A percentile compares a stretch with the other conserved stretches of the same genome.
Conservation (phyloP, 1,140 invertebrate genomes). For the Coenobita brevimanus region DNA sequence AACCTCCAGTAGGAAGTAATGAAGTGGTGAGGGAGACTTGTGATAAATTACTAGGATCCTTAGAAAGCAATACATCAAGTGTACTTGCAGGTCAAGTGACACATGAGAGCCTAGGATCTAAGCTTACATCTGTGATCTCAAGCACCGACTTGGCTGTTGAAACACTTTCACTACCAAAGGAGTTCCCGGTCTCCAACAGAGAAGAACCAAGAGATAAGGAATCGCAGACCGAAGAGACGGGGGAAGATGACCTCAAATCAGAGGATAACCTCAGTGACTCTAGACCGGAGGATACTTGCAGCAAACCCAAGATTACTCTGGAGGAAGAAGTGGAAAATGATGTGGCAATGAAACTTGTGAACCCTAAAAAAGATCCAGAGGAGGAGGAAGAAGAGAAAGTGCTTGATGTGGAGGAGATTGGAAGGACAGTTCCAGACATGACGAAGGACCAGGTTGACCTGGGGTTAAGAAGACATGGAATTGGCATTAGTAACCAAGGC, state of each 20-base stretch:
- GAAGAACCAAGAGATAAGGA: conserved; percentile 40
- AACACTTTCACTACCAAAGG: conserved; percentile 10
- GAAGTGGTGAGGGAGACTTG: too few species aligned
- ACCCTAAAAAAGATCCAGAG: not conserved
- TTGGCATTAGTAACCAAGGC: conserved; percentile 31
- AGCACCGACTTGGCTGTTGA: not conserved
- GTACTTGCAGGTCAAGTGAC: too few species aligned
- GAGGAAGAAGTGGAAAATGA: conserved; percentile 18
- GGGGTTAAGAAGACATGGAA: conserved; percentile 46
- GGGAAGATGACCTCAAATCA: conserved; percentile 18
- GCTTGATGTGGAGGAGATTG: not conserved
- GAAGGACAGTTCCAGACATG: not conserved
- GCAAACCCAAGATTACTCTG: not conserved
- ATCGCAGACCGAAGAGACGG: conserved; percentile 55
- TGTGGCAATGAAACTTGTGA: conserved; percentile 11
- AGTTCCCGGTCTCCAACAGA: conserved; percentile 13
- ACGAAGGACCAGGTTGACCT: conserved; percentile 54
- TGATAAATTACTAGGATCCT: too few species aligned
- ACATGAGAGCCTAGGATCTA: not conserved
- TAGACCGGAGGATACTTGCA: not conserved
- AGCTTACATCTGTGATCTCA: not conserved
- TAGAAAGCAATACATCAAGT: too few species aligned
- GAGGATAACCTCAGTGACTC: not conserved
- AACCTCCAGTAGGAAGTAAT: too few species aligned
- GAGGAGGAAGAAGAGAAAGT: conserved; percentile 18